phyloP scores from a whole-genome alignment of 53 echinoderm and acorn worm genomes.

The Paelopatides confundens region DNA sequence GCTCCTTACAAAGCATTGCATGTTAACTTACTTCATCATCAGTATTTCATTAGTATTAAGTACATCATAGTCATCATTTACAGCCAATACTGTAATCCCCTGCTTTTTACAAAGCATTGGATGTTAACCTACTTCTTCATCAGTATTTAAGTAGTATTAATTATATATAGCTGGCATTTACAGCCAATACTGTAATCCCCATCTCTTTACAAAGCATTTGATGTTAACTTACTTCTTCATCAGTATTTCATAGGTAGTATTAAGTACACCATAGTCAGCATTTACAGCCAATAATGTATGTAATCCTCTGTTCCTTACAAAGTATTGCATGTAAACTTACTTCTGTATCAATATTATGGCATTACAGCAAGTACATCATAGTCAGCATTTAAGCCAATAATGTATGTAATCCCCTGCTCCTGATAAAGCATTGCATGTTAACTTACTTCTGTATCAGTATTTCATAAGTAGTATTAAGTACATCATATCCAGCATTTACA shows the following conservation, averaged over 20 bases:
- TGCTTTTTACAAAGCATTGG: constrained; percentile 89
- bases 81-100: constrained; percentile 77
- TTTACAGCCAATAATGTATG: constrained; percentile 77
- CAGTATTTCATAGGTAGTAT: not conserved
- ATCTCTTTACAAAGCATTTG: no score
- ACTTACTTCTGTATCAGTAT: not conserved
- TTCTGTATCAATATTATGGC: no score
- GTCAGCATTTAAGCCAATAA: no score
- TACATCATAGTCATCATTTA: constrained; percentile 78
- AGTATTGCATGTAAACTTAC: constrained; percentile 77
- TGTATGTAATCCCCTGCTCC: no score
- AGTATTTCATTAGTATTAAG: constrained; percentile 5
- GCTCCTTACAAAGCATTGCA: no score
- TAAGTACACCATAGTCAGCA: constrained; percentile 75
- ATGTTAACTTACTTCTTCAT: not conserved
- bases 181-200: no score
- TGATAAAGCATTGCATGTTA: no score
- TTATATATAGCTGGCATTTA: no score
- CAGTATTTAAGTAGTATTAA: no score
- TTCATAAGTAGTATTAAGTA: constrained; percentile 34
- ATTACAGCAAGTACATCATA: no score
- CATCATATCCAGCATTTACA: constrained; percentile 77
- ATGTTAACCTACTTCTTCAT: no score
- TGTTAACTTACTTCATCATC: not conserved
- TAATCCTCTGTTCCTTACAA: constrained; percentile 87